Evolutionary conservation across 2,888 invertebrate genomes (phyloP).

Genomic region (Neoaliturus tenellus): DNA sequence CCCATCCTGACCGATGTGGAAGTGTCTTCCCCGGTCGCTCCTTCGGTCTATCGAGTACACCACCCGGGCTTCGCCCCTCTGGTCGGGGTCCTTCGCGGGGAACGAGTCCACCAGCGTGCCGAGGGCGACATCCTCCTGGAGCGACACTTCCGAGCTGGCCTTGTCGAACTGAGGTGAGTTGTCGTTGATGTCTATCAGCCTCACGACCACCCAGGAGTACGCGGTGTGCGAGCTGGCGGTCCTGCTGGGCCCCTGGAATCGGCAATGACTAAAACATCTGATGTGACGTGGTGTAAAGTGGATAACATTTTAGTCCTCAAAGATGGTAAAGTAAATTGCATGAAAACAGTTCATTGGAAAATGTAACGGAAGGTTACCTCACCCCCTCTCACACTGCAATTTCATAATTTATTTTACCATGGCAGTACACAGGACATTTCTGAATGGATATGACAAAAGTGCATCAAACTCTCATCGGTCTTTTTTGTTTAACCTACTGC

Average conservation of each 20-base stretch:
- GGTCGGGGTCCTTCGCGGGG: conserved; percentile 96
- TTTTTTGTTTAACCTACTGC: too few species aligned
- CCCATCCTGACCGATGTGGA: conserved; percentile 95
- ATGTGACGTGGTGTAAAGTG: too few species aligned
- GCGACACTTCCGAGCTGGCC: conserved; percentile 93
- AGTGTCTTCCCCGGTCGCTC: conserved; percentile 94
- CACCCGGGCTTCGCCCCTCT: conserved; percentile 93
- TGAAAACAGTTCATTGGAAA: too few species aligned
- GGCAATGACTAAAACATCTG: too few species aligned
- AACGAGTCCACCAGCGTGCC: conserved; percentile 96
- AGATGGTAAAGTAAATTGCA: too few species aligned
- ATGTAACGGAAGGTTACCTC: too few species aligned
- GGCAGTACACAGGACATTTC: too few species aligned
- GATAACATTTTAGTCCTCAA: too few species aligned
- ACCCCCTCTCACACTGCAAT: too few species aligned
- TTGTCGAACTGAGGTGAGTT: conserved; percentile 97
- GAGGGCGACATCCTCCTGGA: conserved; percentile 84
- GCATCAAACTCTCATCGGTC: too few species aligned
- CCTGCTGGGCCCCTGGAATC: conserved; percentile 86
- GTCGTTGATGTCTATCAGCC: conserved; percentile 96
- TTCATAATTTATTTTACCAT: too few species aligned
- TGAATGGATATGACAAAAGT: too few species aligned
- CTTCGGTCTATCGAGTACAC: conserved; percentile 95
- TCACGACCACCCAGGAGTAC: conserved; percentile 95
- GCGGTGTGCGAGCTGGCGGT: conserved; percentile 96